phyloP scores from a whole-genome alignment of 2,888 invertebrate species.

The Drymonia ruficornis region DNA sequence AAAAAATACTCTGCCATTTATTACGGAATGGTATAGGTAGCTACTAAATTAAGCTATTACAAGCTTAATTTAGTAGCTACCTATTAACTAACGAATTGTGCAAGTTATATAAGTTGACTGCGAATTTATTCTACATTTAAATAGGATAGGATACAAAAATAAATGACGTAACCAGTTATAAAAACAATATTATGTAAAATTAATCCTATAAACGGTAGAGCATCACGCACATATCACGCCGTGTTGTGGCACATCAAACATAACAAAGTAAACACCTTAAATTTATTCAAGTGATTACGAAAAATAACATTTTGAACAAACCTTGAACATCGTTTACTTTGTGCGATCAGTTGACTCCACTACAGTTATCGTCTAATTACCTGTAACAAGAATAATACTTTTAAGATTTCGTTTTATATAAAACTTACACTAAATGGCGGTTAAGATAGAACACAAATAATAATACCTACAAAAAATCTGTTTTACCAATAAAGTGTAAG shows the following conservation, averaged over 20 bases:
- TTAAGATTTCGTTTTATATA: constrained; percentile 8
- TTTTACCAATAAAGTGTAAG: no score
- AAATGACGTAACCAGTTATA: neutral
- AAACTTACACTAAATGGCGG: no score
- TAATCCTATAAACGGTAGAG: neutral
- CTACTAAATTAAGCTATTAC: no score
- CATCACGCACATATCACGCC: constrained; percentile 14
- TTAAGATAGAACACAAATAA: neutral
- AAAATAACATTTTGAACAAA: constrained; percentile 45
- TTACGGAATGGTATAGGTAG: no score
- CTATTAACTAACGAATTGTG: no score
- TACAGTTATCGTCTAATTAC: constrained; percentile 51
- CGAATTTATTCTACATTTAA: no score
- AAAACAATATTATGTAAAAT: neutral
- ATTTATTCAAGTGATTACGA: constrained; percentile 61
- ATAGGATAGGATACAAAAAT: neutral
- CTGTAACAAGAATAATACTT: constrained; percentile 57
- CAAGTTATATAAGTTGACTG: no score
- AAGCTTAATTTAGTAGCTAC: no score
- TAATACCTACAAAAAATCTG: neutral
- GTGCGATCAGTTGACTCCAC: constrained; percentile 29
- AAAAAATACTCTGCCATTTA: no score
- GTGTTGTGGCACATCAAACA: constrained; percentile 21
- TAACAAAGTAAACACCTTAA: constrained; percentile 39
- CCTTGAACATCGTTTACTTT: constrained; percentile 45